phyloP scores from a whole-genome alignment of 2,888 invertebrate species.

The Tryphoninae sp. region DNA sequence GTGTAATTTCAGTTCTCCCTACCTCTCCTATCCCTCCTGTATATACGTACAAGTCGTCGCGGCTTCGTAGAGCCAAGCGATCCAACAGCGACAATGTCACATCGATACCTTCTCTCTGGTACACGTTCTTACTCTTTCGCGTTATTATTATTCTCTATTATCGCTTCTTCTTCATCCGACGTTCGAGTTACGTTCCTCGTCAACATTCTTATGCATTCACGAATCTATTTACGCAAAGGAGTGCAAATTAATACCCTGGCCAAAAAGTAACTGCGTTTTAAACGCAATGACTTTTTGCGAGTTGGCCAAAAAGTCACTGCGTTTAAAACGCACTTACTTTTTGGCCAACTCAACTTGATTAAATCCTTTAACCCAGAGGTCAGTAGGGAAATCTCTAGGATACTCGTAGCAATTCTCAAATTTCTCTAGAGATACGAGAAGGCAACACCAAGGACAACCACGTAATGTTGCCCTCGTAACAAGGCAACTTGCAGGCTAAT shows the following conservation, averaged over 20 bases:
- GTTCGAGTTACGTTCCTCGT: neutral
- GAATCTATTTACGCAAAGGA: neutral
- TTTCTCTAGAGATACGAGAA: conserved; percentile 7
- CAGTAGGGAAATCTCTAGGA: neutral
- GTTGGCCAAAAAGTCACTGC: too few species aligned
- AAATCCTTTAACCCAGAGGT: neutral
- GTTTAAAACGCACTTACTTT: too few species aligned
- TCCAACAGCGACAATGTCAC: conserved; percentile 54
- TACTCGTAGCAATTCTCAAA: neutral
- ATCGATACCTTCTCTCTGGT: conserved; percentile 66
- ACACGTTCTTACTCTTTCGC: conserved; percentile 36
- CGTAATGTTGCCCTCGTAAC: neutral
- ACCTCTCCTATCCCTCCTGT: neutral
- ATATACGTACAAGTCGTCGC: conserved; percentile 47
- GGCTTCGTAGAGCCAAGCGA: conserved; percentile 40
- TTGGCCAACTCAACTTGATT: too few species aligned
- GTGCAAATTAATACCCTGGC: too few species aligned
- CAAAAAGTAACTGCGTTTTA: too few species aligned
- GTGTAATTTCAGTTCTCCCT: conserved; percentile 66
- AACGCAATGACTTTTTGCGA: too few species aligned
- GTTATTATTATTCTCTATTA: conserved; percentile 10
- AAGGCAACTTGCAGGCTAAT: neutral
- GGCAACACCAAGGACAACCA: neutral
- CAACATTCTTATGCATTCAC: neutral
- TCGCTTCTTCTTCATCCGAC: neutral